phyloP scores from a whole-genome alignment of 2,797 vertebrate species.

The Tadarida brasiliensis region DNA sequence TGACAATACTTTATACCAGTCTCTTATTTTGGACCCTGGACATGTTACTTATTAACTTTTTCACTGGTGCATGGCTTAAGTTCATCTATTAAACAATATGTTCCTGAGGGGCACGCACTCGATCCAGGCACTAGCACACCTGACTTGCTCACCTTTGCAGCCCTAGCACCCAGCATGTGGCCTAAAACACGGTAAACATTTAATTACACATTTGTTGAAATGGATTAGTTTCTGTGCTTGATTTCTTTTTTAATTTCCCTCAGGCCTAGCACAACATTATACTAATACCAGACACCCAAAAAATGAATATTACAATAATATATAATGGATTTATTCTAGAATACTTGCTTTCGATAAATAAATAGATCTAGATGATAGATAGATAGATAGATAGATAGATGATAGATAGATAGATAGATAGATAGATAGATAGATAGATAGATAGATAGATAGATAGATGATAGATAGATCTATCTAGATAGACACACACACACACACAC shows the following conservation, averaged over 20 bases:
- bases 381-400: neutral
- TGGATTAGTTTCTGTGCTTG: neutral
- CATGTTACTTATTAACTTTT: neutral
- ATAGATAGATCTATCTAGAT: no score
- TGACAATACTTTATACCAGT: neutral
- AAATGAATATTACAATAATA: neutral
- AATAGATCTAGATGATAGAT: neutral
- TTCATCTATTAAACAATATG: neutral
- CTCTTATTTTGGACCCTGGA: neutral
- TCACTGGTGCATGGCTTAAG: neutral
- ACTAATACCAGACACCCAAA: neutral
- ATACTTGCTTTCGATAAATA: neutral
- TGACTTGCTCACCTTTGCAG: neutral
- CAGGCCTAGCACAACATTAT: neutral
- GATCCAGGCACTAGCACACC: neutral
- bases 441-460: neutral
- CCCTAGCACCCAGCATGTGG: no score
- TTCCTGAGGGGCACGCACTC: neutral
- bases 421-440: neutral
- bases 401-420: neutral
- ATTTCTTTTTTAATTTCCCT: neutral
- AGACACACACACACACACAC: neutral
- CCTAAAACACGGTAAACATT: neutral
- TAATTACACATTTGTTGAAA: neutral
- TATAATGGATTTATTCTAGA: neutral